A percentile compares a stretch with the other conserved stretches of the same genome.
phyloP scores from a whole-genome alignment of 2,797 vertebrate species.

The Microctenopoma steveboyesi region DNA sequence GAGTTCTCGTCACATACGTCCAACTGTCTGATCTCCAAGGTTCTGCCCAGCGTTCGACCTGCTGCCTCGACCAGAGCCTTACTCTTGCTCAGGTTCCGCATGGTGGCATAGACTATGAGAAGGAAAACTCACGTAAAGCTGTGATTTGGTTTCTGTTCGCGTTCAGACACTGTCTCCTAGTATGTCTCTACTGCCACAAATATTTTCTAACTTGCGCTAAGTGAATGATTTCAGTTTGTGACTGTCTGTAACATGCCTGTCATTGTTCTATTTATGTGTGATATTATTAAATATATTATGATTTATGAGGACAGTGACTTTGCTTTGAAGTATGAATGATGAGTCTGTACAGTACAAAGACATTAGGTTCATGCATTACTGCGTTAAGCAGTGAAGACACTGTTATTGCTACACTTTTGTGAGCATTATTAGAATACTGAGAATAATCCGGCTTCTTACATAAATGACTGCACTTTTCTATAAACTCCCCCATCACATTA shows the following conservation, averaged over 20 bases:
- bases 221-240: background rate
- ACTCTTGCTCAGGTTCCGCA: constrained; percentile 85
- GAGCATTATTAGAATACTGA: background rate
- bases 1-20: constrained; percentile 89
- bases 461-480: no score
- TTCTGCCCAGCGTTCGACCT: constrained; percentile 82
- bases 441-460: background rate
- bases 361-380: no score
- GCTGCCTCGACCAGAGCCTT: constrained; percentile 80
- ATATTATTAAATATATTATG: background rate
- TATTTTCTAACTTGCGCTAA: background rate
- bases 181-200: background rate
- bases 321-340: no score
- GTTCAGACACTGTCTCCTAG: background rate
- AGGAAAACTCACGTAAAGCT: background rate
- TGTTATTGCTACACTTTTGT: background rate
- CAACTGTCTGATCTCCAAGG: constrained; percentile 87
- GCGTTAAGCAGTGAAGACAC: no score
- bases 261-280: background rate
- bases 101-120: constrained; percentile 87
- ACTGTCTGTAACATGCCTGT: background rate
- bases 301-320: background rate
- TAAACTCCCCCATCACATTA: no score
- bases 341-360: background rate
- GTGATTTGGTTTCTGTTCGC: background rate